phyloP scores from a whole-genome alignment of 2,113 vertebrate genomes.

The Puffinus mauretanicus region DNA sequence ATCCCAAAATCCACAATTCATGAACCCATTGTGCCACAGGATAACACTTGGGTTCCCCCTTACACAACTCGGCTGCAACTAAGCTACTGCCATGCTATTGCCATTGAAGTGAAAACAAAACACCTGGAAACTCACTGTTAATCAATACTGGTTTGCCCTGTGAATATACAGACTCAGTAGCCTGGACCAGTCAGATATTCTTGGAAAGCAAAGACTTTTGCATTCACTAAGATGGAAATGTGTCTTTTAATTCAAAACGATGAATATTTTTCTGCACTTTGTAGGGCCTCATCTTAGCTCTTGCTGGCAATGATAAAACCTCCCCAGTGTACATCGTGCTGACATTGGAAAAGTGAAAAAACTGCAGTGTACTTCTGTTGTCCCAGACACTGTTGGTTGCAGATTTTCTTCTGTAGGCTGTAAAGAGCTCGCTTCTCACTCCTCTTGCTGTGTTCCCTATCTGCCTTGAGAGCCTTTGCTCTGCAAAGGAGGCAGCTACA shows the following conservation, averaged over 20 bases:
- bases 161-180: background rate
- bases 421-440: background rate
- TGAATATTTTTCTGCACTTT: background rate
- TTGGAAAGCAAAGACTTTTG: background rate
- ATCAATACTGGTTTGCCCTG: background rate
- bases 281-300: background rate
- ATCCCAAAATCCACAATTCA: background rate
- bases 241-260: background rate
- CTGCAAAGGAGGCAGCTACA: background rate
- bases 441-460: background rate
- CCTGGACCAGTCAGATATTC: background rate
- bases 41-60: background rate
- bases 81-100: background rate
- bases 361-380: background rate
- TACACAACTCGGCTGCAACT: background rate
- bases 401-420: background rate
- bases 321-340: rapidly evolving
- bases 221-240: background rate
- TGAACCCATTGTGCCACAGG: background rate
- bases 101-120: background rate
- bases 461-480: background rate
- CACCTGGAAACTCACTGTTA: background rate
- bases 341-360: background rate
- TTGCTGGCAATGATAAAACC: background rate
- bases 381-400: background rate